phyloP scores from a whole-genome alignment of 2,113 vertebrate species.

The Perca schrenkii region DNA sequence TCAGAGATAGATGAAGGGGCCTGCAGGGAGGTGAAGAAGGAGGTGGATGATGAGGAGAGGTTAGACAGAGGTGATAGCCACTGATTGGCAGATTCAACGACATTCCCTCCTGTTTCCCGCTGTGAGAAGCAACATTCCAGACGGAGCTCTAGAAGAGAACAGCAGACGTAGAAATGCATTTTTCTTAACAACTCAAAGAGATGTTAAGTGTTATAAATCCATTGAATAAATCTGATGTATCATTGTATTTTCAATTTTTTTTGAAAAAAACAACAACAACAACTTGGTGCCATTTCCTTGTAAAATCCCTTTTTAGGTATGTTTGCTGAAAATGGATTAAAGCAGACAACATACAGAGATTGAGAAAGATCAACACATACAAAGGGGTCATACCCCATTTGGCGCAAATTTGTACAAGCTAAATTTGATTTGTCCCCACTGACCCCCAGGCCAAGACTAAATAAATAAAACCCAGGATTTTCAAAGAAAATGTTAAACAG shows the following conservation, averaged over 20 bases:
- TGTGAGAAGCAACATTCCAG: constrained; percentile 65
- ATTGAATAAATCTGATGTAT: neutral
- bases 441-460: constrained; percentile 19
- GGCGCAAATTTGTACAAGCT: constrained; percentile 24
- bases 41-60: constrained; percentile 49
- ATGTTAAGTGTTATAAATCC: neutral
- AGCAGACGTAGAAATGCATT: constrained; percentile 18
- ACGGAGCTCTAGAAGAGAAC: constrained; percentile 26
- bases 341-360: constrained; percentile 4
- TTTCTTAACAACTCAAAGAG: neutral
- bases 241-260: neutral
- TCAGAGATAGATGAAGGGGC: constrained; percentile 34
- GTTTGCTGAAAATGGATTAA: neutral
- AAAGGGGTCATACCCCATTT: constrained; percentile 6
- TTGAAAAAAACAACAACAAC: neutral
- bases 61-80: constrained; percentile 65
- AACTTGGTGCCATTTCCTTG: neutral
- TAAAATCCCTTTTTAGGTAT: neutral
- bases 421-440: constrained; percentile 12
- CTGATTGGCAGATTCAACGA: constrained; percentile 66
- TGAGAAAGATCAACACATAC: neutral
- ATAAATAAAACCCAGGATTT: constrained; percentile 14
- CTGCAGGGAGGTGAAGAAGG: constrained; percentile 22
- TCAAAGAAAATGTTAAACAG: neutral
- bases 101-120: constrained; percentile 71